Evolutionary conservation across 2,113 vertebrate species (phyloP).

Genomic region (Semnopithecus entellus): DNA sequence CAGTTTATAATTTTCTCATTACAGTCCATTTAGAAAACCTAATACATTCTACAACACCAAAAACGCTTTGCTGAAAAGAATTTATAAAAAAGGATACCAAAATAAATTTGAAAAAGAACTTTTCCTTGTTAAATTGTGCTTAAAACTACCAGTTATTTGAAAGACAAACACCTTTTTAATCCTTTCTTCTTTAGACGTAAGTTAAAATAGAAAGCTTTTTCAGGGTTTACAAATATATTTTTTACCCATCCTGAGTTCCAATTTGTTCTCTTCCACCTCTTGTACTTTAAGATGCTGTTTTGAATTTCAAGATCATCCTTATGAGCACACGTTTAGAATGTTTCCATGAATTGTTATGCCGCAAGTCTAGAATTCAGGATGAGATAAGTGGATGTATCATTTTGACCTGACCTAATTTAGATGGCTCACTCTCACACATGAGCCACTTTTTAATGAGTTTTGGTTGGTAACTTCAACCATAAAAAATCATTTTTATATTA

Average conservation of each 20-base stretch:
- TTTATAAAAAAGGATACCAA: not conserved
- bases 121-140: not conserved
- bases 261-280: not conserved
- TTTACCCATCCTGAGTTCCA: not conserved
- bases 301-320: not conserved
- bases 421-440: conserved; percentile 12
- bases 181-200: conserved; percentile 13
- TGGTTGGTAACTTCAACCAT: not conserved
- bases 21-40: not conserved
- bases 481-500: conserved; percentile 11
- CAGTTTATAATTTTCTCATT: not conserved
- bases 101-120: conserved; percentile 29
- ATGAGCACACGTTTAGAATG: not conserved
- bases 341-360: conserved; percentile 18
- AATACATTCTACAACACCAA: not conserved
- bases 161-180: not conserved
- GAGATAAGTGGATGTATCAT: not conserved
- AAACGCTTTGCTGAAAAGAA: not conserved
- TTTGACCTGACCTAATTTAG: conserved; percentile 29
- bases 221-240: not conserved
- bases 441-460: conserved; percentile 61
- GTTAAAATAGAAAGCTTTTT: not conserved
- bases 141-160: conserved; percentile 3
- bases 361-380: conserved; percentile 26
- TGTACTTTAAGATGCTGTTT: not conserved